Base-by-base conservation (phyloP, 1,140 invertebrate genomes). In the Papilio xuthus region DNA sequence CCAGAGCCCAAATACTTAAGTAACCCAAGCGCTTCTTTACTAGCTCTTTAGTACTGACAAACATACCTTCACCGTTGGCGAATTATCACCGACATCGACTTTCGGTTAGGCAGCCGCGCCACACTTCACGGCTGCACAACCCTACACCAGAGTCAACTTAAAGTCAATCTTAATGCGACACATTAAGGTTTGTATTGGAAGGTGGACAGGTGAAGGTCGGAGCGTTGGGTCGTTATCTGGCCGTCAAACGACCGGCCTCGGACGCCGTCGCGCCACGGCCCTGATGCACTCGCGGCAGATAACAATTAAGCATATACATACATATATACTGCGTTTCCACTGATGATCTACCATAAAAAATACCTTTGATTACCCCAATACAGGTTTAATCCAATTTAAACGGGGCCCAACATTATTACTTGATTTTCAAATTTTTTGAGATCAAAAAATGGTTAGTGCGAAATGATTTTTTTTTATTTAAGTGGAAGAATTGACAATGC, bases 171-270 rank as follows among this genome's bases (percentile, higher is more conserved):
- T 76, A 76, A 10, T 10, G n/a, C 50, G 1, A 37, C 23, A 23
- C 1, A 37, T 12, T 76, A 76, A 60, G 37, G 74, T 76, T 12
- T 20, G 23, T 53, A 63, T 60, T 76, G 4, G 3, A 26, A 32
- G 53, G 3, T 63, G 8, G 44, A 23, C 76, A 69, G 41, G 23
- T 78, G 86, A 88, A 85, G 86, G 85, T 87, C 84, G 82, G 82
- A 84, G 84, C 84, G 85, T 84, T 86, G 84, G 85, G 84, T 83
- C 82, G 85, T 86, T 86, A 88, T 88, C 83, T 84, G 80, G 83
- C 80, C 82, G 82, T 86, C 83, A 83, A 80, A 82, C 81, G 82
- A 79, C 70, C 80, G 81, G 79, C 82, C 84, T 84, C 84, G 79
- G 72, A 28, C 63, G 70, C 50, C 81, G 80, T 86, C 84, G 81